Evolutionary conservation across 1,140 invertebrate genomes (phyloP).

Genomic region (Metopolophium dirhodum): DNA sequence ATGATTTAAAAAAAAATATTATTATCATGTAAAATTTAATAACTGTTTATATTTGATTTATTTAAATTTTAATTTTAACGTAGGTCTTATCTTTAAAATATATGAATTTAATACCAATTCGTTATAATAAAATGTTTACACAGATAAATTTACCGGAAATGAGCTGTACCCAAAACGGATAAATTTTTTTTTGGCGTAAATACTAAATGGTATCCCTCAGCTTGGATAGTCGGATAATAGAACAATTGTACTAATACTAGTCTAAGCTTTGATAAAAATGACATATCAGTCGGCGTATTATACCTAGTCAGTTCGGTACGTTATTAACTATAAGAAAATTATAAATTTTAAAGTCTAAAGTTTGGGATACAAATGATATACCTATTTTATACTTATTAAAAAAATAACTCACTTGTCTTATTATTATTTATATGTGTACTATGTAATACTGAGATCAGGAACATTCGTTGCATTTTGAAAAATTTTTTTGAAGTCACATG

Average conservation of each 20-base stretch:
- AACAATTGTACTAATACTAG: background rate
- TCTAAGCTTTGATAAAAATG: background rate
- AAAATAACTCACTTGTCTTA: background rate
- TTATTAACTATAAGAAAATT: background rate
- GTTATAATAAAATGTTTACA: too few relatives aligned
- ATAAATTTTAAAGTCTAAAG: background rate
- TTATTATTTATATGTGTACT: background rate
- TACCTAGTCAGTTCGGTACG: background rate
- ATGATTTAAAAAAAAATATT: too few relatives aligned
- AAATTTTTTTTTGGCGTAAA: too few relatives aligned
- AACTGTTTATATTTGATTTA: too few relatives aligned
- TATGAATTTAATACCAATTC: too few relatives aligned
- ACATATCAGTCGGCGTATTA: background rate
- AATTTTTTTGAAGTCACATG: background rate
- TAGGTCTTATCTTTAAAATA: too few relatives aligned
- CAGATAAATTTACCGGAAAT: too few relatives aligned
- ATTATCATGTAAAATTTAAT: too few relatives aligned
- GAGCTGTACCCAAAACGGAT: too few relatives aligned
- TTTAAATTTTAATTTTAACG: too few relatives aligned
- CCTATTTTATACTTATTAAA: background rate
- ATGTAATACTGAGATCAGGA: conserved; percentile 1
- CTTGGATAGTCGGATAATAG: background rate
- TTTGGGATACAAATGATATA: background rate
- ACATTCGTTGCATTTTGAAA: background rate
- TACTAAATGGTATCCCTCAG: background rate